These are phyloP conservation scores for Lasius fuliginosus DNA, from an alignment of 2,888 invertebrate species.

Conservation along the genomic window DNA sequence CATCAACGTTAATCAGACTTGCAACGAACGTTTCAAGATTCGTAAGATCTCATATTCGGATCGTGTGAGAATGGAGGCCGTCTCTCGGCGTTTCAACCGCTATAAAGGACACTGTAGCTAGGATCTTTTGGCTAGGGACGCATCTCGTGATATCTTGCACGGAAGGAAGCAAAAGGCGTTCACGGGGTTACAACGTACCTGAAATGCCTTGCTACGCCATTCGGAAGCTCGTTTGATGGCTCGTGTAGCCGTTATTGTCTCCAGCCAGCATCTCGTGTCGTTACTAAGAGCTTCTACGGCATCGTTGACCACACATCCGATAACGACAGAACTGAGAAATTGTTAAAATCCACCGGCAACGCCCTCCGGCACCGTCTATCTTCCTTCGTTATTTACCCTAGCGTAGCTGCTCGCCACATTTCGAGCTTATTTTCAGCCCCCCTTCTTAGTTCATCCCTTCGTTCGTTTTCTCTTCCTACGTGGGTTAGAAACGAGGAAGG, in stretches of 20 bases:
- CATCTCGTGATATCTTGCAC: constrained; percentile 62
- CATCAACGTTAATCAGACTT: constrained; percentile 18
- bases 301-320: constrained; percentile 84
- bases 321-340: constrained; percentile 82
- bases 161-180: constrained; percentile 74
- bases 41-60: constrained; percentile 25
- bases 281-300: constrained; percentile 65
- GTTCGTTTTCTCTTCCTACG: constrained; percentile 22
- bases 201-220: constrained; percentile 82
- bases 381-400: constrained; percentile 70
- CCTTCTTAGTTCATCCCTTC: constrained; percentile 37
- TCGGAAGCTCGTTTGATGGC: constrained; percentile 85
- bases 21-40: constrained; percentile 30
- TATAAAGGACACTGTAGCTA: constrained; percentile 80
- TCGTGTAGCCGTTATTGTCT: constrained; percentile 84
- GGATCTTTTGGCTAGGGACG: constrained; percentile 69
- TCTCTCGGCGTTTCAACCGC: constrained; percentile 74
- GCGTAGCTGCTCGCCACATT: constrained; percentile 56
- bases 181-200: constrained; percentile 77
- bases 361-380: constrained; percentile 13
- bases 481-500: constrained; percentile 35
- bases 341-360: constrained; percentile 79
- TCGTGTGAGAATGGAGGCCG: constrained; percentile 33
- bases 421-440: constrained; percentile 35
- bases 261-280: constrained; percentile 76